Base-by-base conservation (phyloP, 2,797 vertebrate species). In the Chromobotia macracanthus region DNA sequence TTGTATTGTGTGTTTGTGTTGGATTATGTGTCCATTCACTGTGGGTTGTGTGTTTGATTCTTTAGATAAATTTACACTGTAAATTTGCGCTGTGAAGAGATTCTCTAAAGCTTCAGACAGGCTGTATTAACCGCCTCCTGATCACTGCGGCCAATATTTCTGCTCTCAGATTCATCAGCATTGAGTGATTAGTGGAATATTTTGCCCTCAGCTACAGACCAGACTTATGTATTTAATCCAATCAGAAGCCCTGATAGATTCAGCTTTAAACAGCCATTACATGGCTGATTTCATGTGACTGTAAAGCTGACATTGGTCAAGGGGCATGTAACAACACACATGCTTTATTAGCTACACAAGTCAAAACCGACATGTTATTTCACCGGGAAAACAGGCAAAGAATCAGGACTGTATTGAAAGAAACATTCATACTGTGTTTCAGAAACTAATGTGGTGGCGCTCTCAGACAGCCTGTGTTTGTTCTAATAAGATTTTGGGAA, bases 191-290 rank as follows among this genome's bases (percentile, higher is more conserved):
- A 88, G 86, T 83, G 80, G 82, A 91, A 90, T 89, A 86, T 87
- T 89, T 88, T 87, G 84, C 86, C 87, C 88, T 89, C 85, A 90
- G 90, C 91, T 89, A 91, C 83, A 85, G 84, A 73, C 84, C 66
- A 75, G 89, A 91, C 87, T 91, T 91, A 87, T 73, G 86, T 76
- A 86, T 89, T 89, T 90, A 91, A 89, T 93, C 91, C 92, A 91
- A n/a, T n/a, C n/a, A n/a, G n/a, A n/a, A 86, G 87, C 91, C 89
- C 85, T 89, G 79, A 81, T 77, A 75, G 69, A 85, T 83, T 81
- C 82, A 72, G 79, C 72, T 82, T 65, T 80, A 73, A 80, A 60
- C 51, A 75, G 64, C 76, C 67, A 83, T 84, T 82, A 84, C 75
- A 82, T 82, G 82, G 68, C 81, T 77, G 77, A 80, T 87, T 80